Percentiles rank a stretch among this genome's conserved stretches.
Evolutionary conservation across 2,113 vertebrate genomes (phyloP).

Genomic region (Ailurus styani): DNA sequence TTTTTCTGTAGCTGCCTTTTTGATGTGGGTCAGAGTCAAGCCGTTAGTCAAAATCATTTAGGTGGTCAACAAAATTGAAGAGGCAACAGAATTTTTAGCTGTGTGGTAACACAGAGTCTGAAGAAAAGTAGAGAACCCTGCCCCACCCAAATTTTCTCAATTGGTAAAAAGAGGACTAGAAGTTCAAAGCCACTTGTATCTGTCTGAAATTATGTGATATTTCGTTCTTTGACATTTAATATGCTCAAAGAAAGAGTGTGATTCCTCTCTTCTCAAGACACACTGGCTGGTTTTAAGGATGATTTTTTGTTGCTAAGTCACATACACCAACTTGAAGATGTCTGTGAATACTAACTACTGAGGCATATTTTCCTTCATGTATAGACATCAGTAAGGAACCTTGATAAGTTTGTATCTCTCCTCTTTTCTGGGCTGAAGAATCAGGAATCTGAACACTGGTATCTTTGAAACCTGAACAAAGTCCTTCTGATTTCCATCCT

Average conservation of each 20-base stretch:
- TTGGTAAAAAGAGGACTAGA: neutral
- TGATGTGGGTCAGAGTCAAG: neutral
- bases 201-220: neutral
- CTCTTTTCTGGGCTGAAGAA: neutral
- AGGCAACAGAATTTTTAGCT: neutral
- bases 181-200: neutral
- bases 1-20: neutral
- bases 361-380: neutral
- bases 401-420: neutral
- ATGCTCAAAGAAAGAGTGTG: neutral
- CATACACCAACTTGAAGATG: neutral
- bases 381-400: neutral
- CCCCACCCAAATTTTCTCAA: neutral
- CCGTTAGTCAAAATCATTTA: neutral
- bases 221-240: neutral
- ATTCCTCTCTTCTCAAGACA: neutral
- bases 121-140: neutral
- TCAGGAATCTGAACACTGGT: neutral
- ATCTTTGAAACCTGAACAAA: slow-evolving; percentile 13
- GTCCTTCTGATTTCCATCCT: slow-evolving; percentile 34
- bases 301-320: neutral
- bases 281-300: neutral
- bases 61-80: neutral
- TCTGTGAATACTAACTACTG: neutral
- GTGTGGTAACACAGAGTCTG: neutral